Conservation (phyloP, 2,113 vertebrate species). For the Orientallactaga bullata region DNA sequence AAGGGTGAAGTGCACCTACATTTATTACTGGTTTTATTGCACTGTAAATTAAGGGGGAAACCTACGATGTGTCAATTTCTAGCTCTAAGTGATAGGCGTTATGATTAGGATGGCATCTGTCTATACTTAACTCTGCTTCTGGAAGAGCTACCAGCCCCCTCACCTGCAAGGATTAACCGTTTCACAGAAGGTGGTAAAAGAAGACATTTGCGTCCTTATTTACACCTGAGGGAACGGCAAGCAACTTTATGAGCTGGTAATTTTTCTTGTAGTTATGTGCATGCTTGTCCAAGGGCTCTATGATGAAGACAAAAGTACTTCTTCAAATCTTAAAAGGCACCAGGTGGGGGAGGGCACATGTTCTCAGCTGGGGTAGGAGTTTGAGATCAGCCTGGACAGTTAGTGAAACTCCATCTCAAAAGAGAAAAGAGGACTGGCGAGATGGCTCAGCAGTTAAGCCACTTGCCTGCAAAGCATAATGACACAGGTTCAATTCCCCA, state of each 20-base stretch:
- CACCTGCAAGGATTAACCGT: background rate
- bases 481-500: too few relatives aligned
- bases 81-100: slow-evolving; percentile 56
- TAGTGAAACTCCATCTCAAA: background rate
- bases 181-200: background rate
- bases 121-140: background rate
- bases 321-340: background rate
- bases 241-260: background rate
- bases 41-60: slow-evolving; percentile 67
- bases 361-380: background rate
- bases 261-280: slow-evolving; percentile 29
- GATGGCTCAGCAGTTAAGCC: too few relatives aligned
- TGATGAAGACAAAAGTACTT: slow-evolving; percentile 39
- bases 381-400: background rate
- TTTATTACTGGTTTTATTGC: slow-evolving; percentile 69
- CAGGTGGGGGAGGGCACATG: background rate
- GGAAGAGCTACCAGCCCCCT: background rate
- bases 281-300: slow-evolving; percentile 24
- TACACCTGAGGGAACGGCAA: background rate
- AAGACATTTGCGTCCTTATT: background rate
- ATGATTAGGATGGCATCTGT: slow-evolving; percentile 32
- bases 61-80: slow-evolving; percentile 36
- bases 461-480: too few relatives aligned
- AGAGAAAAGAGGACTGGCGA: background rate
- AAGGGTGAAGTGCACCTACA: slow-evolving; percentile 67